Percentiles rank a stretch among this genome's conserved stretches.
These are phyloP conservation scores for Pangasius larnaudii DNA, from an alignment of 2,797 vertebrate genomes.

Conservation along the genomic window DNA sequence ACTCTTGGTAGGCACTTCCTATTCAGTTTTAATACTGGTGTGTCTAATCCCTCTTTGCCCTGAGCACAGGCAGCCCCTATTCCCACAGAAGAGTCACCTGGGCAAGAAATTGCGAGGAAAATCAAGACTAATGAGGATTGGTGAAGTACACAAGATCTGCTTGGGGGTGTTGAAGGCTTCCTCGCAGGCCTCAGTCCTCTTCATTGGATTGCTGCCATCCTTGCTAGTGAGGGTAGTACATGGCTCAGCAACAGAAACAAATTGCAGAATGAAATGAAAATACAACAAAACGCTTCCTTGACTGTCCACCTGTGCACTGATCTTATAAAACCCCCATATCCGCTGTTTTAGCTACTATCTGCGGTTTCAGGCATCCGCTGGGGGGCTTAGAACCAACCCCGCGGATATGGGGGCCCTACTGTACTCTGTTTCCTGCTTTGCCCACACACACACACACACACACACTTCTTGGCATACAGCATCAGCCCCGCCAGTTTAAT, in stretches of 20 bases:
- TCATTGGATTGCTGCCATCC: not conserved
- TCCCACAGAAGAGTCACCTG: not conserved
- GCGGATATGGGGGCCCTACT: too few species aligned
- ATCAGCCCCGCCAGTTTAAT: not conserved
- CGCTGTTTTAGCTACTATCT: too few species aligned
- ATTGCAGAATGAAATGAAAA: not conserved
- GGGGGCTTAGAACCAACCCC: too few species aligned
- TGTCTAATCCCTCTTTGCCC: not conserved
- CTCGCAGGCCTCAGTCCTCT: not conserved
- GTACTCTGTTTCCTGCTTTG: not conserved
- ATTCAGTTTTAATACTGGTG: not conserved
- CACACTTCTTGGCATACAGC: not conserved
- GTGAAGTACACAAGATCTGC: not conserved
- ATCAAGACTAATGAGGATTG: not conserved
- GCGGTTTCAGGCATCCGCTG: too few species aligned
- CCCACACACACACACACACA: not conserved
- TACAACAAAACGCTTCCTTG: not conserved
- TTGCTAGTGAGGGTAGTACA: not conserved
- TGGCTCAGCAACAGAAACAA: not conserved
- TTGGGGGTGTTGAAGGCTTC: not conserved
- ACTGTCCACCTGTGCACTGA: not conserved
- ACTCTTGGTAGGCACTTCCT: not conserved
- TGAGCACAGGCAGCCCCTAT: not conserved
- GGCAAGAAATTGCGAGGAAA: not conserved
- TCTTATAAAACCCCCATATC: not conserved